These are phyloP conservation scores for Lepisosteus oculatus DNA, from an alignment of 2,113 vertebrate species.

Conservation along the genomic window DNA sequence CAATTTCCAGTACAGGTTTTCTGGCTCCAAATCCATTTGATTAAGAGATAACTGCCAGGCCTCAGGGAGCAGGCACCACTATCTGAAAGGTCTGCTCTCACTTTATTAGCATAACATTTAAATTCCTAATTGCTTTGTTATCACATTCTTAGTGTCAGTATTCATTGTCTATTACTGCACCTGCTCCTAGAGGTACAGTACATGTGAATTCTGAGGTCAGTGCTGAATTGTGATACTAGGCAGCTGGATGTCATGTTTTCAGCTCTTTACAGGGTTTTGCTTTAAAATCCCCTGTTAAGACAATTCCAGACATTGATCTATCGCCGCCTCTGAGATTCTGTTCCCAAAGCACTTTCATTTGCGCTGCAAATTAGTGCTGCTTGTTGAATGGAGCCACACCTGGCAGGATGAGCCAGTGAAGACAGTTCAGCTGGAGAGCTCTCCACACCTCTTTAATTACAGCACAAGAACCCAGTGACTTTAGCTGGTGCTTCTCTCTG, in stretches of 20 bases:
- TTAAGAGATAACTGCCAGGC: slow-evolving; percentile 26
- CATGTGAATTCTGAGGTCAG: no score
- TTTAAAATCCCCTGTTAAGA: slow-evolving; percentile 34
- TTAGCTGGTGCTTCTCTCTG: neutral
- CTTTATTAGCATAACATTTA: slow-evolving; percentile 18
- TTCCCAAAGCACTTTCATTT: slow-evolving; percentile 44
- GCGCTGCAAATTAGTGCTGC: slow-evolving; percentile 45
- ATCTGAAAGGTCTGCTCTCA: neutral
- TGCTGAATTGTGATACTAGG: no score
- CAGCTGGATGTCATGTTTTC: no score
- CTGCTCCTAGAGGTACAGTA: no score
- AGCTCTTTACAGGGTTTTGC: neutral
- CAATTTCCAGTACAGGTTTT: slow-evolving; percentile 17
- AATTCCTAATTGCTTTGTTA: slow-evolving; percentile 22
- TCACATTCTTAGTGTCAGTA: slow-evolving; percentile 2
- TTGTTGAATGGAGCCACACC: slow-evolving; percentile 34
- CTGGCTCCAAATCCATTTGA: slow-evolving; percentile 24
- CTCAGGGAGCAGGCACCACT: neutral
- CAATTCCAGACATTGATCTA: slow-evolving; percentile 19
- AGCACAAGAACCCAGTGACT: neutral
- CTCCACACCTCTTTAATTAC: slow-evolving; percentile 13
- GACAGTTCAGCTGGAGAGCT: slow-evolving; percentile 19
- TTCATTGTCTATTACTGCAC: no score
- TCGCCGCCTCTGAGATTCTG: slow-evolving; percentile 31
- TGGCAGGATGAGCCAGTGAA: no score